Base-by-base conservation (phyloP, 2,797 vertebrate genomes). In the Rhinophrynus dorsalis region DNA sequence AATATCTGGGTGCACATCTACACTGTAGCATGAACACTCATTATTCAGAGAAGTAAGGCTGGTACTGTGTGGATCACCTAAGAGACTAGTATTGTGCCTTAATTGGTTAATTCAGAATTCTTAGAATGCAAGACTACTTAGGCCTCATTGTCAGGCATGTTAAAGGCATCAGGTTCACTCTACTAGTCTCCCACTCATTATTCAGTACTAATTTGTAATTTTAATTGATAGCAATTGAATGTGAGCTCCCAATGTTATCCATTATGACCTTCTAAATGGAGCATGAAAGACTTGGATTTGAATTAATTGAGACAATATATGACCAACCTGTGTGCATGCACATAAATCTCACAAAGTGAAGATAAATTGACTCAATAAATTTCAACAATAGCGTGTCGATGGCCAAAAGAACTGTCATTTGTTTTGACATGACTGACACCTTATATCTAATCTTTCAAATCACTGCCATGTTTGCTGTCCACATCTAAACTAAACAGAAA, bases 311-410 rank as follows among this genome's bases (percentile, higher is more conserved):
- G 54, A 33, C 15, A 50, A 56, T 65, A 59, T 65, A 52, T 35
- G 61, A 57, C 13, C 23, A 4, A 1, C 69, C 35, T 2, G 33
- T 58, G 60, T 65, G 61, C 61, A 56, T 26, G 26, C 68, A 63
- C 51, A 71, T 64, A 72, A 58, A 65, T 65, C 52, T 58, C 42
- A 13, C 24, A 26, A 51, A 58, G 61, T 57, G 60, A 64, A 57
- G 61, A 57, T 32, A 42, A 64, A 72, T 64, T 8, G 52, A 64
- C 61, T 65, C 61, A 65, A 65, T 72, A 65, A 58, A 72, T 65
- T 44, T 35, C 54, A 51, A 65, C 60, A 64, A 71, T 62, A 51
- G 54, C 35, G 23, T 33, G 44, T 65, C 52, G 35, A 72, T 52
- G 32, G 60, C 69, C 44, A 30, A 40, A 65, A 65, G 69, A 59